phyloP scores from a whole-genome alignment of 2,797 vertebrate genomes.

The Clarias pachynema region DNA sequence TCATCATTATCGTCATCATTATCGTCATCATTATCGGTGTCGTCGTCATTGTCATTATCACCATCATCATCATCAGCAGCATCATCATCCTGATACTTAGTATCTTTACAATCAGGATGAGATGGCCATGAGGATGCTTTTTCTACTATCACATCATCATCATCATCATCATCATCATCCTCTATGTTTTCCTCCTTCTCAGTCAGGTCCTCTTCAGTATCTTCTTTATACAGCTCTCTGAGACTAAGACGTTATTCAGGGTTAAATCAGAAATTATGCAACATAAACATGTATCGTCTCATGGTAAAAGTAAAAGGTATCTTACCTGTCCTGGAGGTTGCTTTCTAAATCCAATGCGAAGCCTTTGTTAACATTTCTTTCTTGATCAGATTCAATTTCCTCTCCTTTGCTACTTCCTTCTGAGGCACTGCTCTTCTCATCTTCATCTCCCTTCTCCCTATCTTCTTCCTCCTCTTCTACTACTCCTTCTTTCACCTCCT shows the following conservation, averaged over 20 bases:
- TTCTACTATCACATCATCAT: conserved; percentile 47
- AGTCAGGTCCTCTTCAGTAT: conserved; percentile 53
- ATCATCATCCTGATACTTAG: conserved; percentile 47
- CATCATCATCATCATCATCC: conserved; percentile 49
- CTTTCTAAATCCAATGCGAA: conserved; percentile 17
- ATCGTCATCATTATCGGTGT: conserved; percentile 58
- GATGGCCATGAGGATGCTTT: conserved; percentile 46
- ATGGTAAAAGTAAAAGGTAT: background rate
- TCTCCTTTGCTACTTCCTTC: conserved; percentile 8
- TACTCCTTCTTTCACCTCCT: conserved; percentile 44
- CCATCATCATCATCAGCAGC: conserved; percentile 58
- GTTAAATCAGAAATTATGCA: background rate
- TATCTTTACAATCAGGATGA: conserved; percentile 40
- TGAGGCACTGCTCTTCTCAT: background rate
- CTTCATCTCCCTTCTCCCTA: conserved; percentile 21
- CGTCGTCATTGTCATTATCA: conserved; percentile 45
- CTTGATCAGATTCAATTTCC: background rate
- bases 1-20: conserved; percentile 62
- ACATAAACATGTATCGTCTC: background rate
- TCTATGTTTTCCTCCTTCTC: conserved; percentile 38
- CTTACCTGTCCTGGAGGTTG: conserved; percentile 31
- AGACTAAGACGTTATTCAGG: conserved; percentile 18
- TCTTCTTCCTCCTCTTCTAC: conserved; percentile 26
- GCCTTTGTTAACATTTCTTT: conserved; percentile 37
- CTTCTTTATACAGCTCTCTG: conserved; percentile 13